Evolutionary conservation across 2,888 invertebrate genomes (phyloP).

Genomic region (Cephonodes hylas): DNA sequence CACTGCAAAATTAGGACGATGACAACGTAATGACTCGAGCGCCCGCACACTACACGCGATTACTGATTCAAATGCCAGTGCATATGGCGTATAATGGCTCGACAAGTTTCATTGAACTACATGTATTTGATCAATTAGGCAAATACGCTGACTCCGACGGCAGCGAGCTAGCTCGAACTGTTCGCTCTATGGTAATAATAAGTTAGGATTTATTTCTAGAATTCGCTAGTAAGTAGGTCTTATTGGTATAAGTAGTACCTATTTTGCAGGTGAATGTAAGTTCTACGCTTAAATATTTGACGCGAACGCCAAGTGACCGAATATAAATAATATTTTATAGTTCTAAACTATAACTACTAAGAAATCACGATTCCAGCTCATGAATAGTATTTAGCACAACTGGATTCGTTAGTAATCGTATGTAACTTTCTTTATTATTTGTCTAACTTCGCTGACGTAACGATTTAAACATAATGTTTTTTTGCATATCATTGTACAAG

Average conservation of each 20-base stretch:
- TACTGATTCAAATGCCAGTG: conserved; percentile 46
- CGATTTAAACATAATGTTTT: too few relatives aligned
- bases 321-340: background rate
- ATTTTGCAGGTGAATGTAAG: background rate
- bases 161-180: conserved; percentile 69
- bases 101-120: conserved; percentile 56
- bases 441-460: background rate
- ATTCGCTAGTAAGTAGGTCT: conserved; percentile 27
- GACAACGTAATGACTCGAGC: conserved; percentile 77
- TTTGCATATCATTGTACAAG: background rate
- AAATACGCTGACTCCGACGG: conserved; percentile 78
- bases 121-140: conserved; percentile 81
- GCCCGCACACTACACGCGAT: conserved; percentile 52
- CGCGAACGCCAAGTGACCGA: background rate
- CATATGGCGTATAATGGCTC: conserved; percentile 43
- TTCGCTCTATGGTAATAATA: conserved; percentile 67
- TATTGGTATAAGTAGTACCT: background rate
- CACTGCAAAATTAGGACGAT: conserved; percentile 83
- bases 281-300: background rate
- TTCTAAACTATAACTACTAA: background rate
- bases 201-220: conserved; percentile 50
- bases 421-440: background rate
- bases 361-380: background rate
- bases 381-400: background rate
- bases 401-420: background rate